These are phyloP conservation scores for Gandaritis pyraliata DNA, from an alignment of 2,888 invertebrate genomes.

Conservation along the genomic window DNA sequence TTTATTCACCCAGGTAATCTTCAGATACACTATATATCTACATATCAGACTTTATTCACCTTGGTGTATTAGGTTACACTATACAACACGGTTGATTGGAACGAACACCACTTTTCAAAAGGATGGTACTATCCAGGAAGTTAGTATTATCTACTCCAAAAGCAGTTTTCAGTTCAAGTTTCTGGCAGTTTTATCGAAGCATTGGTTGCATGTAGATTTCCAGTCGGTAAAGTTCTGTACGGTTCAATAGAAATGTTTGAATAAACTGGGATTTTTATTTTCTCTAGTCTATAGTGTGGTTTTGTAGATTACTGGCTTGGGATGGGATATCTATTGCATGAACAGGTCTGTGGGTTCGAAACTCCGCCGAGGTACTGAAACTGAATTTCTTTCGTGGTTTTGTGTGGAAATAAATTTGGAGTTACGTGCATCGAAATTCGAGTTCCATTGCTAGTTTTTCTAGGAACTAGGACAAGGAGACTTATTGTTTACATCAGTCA, in stretches of 20 bases:
- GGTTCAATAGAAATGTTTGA: conserved; percentile 29
- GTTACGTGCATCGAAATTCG: conserved; percentile 1
- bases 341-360: conserved; percentile 21
- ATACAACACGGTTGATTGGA: no score
- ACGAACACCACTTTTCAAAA: no score
- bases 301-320: conserved; percentile 22
- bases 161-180: conserved; percentile 15
- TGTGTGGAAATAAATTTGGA: conserved; percentile 15
- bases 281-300: conserved; percentile 13
- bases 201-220: conserved; percentile 22
- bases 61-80: no score
- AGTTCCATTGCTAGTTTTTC: background rate
- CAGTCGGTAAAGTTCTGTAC: conserved; percentile 24
- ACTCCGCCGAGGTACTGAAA: background rate
- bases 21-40: no score
- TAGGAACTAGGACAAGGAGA: background rate
- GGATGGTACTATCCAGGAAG: background rate
- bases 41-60: no score
- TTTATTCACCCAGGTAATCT: no score
- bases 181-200: conserved; percentile 8
- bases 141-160: background rate
- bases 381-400: background rate
- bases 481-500: conserved; percentile 8
- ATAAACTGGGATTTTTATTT: conserved; percentile 30
- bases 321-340: conserved; percentile 7